These are phyloP conservation scores for Hypsibius dujardini DNA, from an alignment of 1,140 invertebrate species.

Conservation along the genomic window DNA sequence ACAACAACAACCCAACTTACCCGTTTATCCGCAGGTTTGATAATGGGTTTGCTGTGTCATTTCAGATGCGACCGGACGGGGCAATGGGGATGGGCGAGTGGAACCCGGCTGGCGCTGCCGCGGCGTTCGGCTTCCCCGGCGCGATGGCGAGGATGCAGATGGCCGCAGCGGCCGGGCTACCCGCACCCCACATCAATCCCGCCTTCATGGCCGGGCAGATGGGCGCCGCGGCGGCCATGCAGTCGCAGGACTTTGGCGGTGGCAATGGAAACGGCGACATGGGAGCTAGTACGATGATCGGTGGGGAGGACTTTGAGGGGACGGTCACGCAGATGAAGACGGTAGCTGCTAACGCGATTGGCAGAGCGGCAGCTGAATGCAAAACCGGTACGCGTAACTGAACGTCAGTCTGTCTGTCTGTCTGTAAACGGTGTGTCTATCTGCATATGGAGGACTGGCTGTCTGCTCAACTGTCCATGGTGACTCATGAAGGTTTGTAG, in stretches of 20 bases:
- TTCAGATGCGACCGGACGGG: not conserved
- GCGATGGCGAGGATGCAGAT: not conserved
- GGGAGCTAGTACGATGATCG: not conserved
- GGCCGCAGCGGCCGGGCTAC: not conserved
- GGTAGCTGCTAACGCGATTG: not conserved
- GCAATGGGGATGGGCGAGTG: slow-evolving; percentile 4
- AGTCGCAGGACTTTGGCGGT: slow-evolving; percentile 1
- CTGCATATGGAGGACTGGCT: not conserved
- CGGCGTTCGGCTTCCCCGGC: not conserved
- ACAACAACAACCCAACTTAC: too few relatives aligned
- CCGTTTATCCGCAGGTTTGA: too few relatives aligned
- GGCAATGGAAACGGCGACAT: not conserved
- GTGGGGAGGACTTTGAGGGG: not conserved
- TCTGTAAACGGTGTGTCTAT: not conserved
- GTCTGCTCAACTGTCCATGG: not conserved
- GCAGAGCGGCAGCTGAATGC: not conserved
- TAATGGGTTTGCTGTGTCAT: not conserved
- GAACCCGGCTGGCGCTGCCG: not conserved
- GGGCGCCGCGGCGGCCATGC: not conserved
- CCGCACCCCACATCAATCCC: slow-evolving; percentile 10
- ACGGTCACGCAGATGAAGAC: not conserved
- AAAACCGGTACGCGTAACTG: not conserved
- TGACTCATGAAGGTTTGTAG: too few relatives aligned
- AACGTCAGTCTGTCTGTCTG: not conserved
- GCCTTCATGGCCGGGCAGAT: not conserved